These are phyloP conservation scores for Coreius guichenoti DNA, from an alignment of 2,797 vertebrate species.

Conservation along the genomic window DNA sequence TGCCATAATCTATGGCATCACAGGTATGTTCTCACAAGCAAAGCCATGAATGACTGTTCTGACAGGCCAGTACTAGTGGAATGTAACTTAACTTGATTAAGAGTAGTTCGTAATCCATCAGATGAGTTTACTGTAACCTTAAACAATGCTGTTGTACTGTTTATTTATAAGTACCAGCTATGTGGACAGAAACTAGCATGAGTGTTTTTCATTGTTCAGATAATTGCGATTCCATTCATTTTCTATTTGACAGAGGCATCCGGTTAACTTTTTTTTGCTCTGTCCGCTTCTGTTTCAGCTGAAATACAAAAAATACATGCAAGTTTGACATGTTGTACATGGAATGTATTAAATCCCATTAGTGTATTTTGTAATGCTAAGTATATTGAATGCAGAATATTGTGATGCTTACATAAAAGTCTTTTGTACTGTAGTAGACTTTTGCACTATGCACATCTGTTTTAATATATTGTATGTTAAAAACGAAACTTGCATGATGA, in stretches of 20 bases:
- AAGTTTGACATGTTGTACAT: neutral
- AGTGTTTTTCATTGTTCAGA: constrained; percentile 20
- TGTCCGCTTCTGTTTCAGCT: neutral
- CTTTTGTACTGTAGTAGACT: neutral
- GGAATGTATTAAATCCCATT: neutral
- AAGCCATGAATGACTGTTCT: neutral
- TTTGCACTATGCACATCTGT: neutral
- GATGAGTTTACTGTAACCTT: constrained; percentile 16
- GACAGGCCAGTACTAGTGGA: neutral
- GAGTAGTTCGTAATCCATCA: neutral
- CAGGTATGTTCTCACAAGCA: neutral
- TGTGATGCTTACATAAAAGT: neutral
- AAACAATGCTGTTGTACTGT: neutral
- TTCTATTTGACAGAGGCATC: neutral
- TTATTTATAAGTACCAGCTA: neutral
- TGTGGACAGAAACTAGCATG: constrained; percentile 3
- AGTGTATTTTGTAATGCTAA: neutral
- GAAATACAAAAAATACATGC: neutral
- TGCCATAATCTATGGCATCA: neutral
- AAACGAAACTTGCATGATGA: neutral
- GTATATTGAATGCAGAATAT: neutral
- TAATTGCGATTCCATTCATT: neutral
- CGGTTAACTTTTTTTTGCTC: neutral
- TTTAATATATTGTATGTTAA: neutral
- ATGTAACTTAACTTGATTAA: constrained; percentile 27